These are phyloP conservation scores for Temnothorax longispinosus DNA, from an alignment of 1,140 invertebrate species.

Conservation along the genomic window DNA sequence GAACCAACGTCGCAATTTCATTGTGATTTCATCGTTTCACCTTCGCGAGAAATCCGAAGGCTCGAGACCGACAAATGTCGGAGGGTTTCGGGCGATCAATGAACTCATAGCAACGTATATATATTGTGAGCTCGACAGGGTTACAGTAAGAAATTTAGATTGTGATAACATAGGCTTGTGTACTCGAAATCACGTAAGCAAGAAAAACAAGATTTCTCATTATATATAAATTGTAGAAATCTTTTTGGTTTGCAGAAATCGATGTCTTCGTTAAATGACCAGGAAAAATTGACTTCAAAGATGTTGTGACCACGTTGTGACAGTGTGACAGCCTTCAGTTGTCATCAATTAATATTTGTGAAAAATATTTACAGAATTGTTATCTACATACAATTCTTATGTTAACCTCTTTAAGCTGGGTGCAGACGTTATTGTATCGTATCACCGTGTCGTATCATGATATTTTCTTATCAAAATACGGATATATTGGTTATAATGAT, in stretches of 20 bases:
- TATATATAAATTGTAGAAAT: neutral
- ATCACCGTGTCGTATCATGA: too few relatives aligned
- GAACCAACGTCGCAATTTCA: neutral
- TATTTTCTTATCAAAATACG: too few relatives aligned
- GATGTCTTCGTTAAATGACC: neutral
- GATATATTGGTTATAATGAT: too few relatives aligned
- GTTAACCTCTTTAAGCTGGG: too few relatives aligned
- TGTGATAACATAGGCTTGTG: neutral
- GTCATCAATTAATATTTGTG: neutral
- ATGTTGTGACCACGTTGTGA: neutral
- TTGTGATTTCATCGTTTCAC: conserved; percentile 7
- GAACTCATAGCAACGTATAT: neutral
- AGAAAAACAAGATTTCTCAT: neutral
- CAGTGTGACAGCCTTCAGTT: neutral
- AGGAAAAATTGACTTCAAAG: neutral
- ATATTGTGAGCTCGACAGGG: neutral
- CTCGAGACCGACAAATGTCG: conserved; percentile 3
- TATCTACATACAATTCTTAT: neutral
- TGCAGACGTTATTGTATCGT: too few relatives aligned
- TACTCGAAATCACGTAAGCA: neutral
- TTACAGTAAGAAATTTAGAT: neutral
- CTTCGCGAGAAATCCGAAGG: neutral
- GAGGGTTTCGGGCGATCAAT: conserved; percentile 30
- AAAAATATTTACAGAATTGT: neutral
- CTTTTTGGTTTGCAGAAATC: neutral